Evolutionary conservation across 2,113 vertebrate species (phyloP).

Genomic region (Cynoglossus semilaevis): DNA sequence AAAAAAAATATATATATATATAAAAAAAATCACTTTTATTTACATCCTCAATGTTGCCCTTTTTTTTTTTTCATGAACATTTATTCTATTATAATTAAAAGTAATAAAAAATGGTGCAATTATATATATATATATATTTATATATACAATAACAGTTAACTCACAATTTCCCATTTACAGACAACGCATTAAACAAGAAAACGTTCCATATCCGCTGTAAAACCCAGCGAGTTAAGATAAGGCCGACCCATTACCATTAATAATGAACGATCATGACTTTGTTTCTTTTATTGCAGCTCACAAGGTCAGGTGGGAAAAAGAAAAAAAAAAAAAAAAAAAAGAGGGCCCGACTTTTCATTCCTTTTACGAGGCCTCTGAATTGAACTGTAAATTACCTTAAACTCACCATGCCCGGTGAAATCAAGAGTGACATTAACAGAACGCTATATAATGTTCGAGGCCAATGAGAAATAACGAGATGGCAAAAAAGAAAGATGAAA

Average conservation of each 20-base stretch:
- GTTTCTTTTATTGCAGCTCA: slow-evolving; percentile 32
- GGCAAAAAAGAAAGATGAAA: background rate
- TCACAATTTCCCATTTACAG: no score
- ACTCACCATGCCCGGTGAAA: slow-evolving; percentile 15
- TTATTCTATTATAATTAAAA: no score
- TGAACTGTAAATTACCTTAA: slow-evolving; percentile 36
- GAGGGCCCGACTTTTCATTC: background rate
- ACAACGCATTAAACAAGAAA: background rate
- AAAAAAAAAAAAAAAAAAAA: no score
- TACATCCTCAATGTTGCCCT: no score
- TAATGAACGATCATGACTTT: slow-evolving; percentile 26
- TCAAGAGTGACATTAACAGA: slow-evolving; percentile 27
- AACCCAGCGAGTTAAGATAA: background rate
- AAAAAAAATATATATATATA: no score
- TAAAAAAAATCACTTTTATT: no score
- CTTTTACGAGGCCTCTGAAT: slow-evolving; percentile 28
- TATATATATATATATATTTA: no score
- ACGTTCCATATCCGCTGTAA: background rate
- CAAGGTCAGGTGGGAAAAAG: slow-evolving; percentile 17
- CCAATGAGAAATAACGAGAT: background rate
- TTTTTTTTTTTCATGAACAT: no score
- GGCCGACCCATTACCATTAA: background rate
- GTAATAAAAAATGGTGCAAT: no score
- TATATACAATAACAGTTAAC: no score
- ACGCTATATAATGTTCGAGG: background rate